phyloP scores from a whole-genome alignment of 1,140 invertebrate genomes.

The Caenorhabditis tropicalis region DNA sequence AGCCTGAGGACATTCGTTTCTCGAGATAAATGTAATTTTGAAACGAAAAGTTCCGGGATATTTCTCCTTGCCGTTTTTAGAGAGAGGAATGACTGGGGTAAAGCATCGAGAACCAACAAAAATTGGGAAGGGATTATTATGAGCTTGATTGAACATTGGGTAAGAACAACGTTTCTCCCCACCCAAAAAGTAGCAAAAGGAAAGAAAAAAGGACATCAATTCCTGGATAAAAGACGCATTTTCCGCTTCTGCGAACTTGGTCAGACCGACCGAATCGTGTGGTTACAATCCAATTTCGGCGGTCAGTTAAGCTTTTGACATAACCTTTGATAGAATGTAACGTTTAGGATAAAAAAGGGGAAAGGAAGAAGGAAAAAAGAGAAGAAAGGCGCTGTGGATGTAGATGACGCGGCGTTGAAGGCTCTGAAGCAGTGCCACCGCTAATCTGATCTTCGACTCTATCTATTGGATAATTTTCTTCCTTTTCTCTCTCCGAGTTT shows the following conservation, averaged over 20 bases:
- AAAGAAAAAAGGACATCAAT: background rate
- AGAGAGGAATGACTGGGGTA: too few species aligned
- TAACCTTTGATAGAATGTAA: constrained; percentile 41
- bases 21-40: background rate
- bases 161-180: constrained; percentile 8
- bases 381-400: background rate
- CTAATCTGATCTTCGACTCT: constrained; percentile 35
- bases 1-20: background rate
- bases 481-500: background rate
- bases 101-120: background rate
- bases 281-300: constrained; percentile 27
- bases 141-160: constrained; percentile 25
- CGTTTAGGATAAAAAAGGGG: background rate
- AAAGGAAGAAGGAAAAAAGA: background rate
- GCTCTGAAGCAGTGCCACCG: background rate
- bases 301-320: background rate
- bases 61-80: background rate
- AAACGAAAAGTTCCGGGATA: background rate
- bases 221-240: constrained; percentile 30
- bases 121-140: background rate
- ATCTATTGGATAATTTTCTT: constrained; percentile 33
- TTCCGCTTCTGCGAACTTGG: constrained; percentile 34
- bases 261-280: constrained; percentile 24
- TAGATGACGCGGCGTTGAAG: background rate
- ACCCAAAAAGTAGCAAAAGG: background rate